Evolutionary conservation across 2,888 invertebrate species (phyloP), one percentile per base, ranked within the genome.

Genomic region (Operophtera brumata): DNA sequence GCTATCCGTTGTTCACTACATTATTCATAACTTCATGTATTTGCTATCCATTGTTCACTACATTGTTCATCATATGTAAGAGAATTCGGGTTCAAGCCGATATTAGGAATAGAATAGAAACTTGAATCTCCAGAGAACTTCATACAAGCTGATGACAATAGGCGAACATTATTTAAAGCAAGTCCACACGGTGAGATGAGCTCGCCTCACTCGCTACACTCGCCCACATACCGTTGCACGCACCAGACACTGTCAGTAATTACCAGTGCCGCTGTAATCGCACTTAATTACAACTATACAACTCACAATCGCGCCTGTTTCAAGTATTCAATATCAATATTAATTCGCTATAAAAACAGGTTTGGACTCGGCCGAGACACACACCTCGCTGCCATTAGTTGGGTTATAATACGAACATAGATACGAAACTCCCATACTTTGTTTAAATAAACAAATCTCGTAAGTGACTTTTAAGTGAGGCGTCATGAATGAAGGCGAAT

Each of bases 311-410:
- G 83, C 79, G 82, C 78, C 78, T 75, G 82, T 81, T 85, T 84
- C 80, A 80, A 83, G 80, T 82, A 82, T 82, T 84, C 84, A 82
- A 83, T 85, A 84, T 85, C 84, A 82, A 83, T 83, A 86, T 85
- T 85, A 85, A 86, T 83, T 83, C 77, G 76, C 82, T 77, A 82
- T 80, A 80, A 77, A 80, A 85, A 86, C 85, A 73, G 82, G 86
- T 86, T 84, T 71, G 67, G 67, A 72, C 72, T 71, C 71, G 70
- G 71, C 70, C 69, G 37, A 48, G 55, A 55, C 50, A 37, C 55
- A 47, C 54, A 40, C 47, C 54, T 47, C 34, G 14, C 14, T 26
- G 61, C 61, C 8, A 35, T 26, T 10, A 20, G 20, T 20, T 4
- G 4, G 20, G 2, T 20, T 12, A 37, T 12, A 41, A 32, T 41